phyloP scores from a whole-genome alignment of 2,888 invertebrate genomes.

The Leucophenga maculata region DNA sequence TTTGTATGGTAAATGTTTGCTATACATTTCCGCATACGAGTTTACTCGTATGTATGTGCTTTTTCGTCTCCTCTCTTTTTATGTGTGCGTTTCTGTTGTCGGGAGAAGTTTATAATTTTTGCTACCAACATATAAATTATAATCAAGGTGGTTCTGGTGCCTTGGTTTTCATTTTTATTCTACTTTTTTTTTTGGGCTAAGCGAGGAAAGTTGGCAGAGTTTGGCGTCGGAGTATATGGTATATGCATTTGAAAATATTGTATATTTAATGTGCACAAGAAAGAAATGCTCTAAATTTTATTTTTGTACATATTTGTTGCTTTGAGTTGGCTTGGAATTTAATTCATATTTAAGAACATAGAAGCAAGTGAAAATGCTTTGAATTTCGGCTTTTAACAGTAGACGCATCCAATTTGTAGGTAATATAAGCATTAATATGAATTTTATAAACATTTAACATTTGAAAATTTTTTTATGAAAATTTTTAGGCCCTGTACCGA shows the following conservation, averaged over 20 bases:
- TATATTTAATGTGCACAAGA: conserved; percentile 65
- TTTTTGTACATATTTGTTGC: no score
- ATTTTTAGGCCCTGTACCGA: no score
- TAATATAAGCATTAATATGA: no score
- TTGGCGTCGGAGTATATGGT: conserved; percentile 38
- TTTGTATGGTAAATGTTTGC: neutral
- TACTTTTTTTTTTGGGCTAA: no score
- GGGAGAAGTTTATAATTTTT: conserved; percentile 5
- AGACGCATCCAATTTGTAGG: no score
- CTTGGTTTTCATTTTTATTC: neutral
- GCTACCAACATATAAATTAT: conserved; percentile 7
- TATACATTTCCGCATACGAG: neutral
- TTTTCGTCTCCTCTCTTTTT: neutral
- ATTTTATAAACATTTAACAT: no score
- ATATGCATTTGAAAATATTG: conserved; percentile 48
- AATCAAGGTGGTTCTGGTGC: conserved; percentile 2
- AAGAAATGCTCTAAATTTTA: conserved; percentile 42
- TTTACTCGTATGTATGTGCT: neutral
- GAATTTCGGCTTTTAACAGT: no score
- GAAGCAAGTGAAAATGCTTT: no score
- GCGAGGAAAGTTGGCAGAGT: no score
- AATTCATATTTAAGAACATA: no score
- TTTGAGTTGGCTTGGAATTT: no score
- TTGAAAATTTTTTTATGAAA: no score
- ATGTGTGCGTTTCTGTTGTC: neutral